Evolutionary conservation across 2,797 vertebrate species (phyloP).

Genomic region (Acanthopagrus latus): DNA sequence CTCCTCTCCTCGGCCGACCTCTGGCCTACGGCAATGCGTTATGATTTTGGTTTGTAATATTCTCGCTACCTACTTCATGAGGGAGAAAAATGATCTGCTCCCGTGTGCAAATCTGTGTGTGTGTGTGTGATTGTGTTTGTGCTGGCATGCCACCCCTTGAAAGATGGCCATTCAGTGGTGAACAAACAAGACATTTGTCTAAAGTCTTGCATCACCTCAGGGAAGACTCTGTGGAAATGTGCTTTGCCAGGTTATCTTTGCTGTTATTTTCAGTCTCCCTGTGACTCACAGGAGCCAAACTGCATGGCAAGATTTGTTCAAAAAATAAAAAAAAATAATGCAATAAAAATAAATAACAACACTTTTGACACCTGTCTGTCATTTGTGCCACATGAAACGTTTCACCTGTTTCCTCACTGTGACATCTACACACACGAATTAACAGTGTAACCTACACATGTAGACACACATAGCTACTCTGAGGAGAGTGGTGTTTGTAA

Average conservation of each 20-base stretch:
- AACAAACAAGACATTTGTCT: conserved; percentile 86
- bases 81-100: conserved; percentile 78
- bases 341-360: neutral
- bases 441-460: neutral
- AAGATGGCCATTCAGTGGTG: conserved; percentile 81
- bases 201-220: conserved; percentile 83
- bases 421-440: conserved; percentile 10
- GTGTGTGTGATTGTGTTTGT: conserved; percentile 33
- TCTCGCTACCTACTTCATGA: conserved; percentile 79
- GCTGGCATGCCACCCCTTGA: conserved; percentile 75
- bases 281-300: conserved; percentile 64
- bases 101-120: conserved; percentile 57
- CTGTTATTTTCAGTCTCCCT: conserved; percentile 66
- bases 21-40: conserved; percentile 73
- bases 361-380: conserved; percentile 49
- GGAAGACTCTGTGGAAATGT: conserved; percentile 78
- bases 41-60: conserved; percentile 84
- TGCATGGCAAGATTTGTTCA: conserved; percentile 32
- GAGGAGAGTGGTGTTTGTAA: neutral
- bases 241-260: conserved; percentile 76
- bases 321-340: neutral
- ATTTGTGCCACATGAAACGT: conserved; percentile 19
- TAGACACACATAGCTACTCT: neutral
- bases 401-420: conserved; percentile 14
- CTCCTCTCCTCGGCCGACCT: conserved; percentile 58